These are phyloP conservation scores for Pycnomerus fuliginosus DNA, from an alignment of 2,888 invertebrate genomes.

Conservation along the genomic window DNA sequence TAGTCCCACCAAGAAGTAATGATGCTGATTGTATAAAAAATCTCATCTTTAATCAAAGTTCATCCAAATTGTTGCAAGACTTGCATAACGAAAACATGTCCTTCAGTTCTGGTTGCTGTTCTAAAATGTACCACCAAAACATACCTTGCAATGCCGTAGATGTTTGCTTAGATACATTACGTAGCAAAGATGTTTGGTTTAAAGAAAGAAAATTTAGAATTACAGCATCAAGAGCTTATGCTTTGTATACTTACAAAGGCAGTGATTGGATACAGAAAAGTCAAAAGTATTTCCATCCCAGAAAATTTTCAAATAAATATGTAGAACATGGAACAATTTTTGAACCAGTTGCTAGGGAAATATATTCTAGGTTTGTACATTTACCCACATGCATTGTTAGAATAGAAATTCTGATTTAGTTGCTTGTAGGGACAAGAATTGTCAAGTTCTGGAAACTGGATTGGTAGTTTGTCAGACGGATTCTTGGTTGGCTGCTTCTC, in stretches of 20 bases:
- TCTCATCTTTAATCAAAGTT: no score
- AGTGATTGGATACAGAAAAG: conserved; percentile 21
- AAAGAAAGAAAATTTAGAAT: conserved; percentile 2
- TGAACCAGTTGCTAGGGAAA: conserved; percentile 4
- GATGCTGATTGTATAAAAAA: no score
- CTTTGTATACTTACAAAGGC: conserved; percentile 27
- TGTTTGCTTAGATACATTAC: no score
- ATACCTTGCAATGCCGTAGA: no score
- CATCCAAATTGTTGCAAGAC: no score
- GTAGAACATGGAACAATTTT: not conserved
- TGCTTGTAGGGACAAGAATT: not conserved
- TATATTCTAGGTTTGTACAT: not conserved
- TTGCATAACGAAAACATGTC: no score
- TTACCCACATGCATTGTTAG: not conserved
- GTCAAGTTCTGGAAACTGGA: conserved; percentile 26
- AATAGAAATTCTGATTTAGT: not conserved
- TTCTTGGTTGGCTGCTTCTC: conserved; percentile 32
- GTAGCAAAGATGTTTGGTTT: not conserved
- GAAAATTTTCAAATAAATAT: conserved; percentile 13
- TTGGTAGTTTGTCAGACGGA: conserved; percentile 27
- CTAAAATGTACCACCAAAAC: no score
- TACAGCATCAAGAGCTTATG: conserved; percentile 29
- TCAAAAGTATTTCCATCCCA: conserved; percentile 17
- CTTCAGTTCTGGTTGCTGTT: no score
- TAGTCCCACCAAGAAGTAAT: no score